These are phyloP conservation scores for Lycocorax pyrrhopterus DNA, from an alignment of 2,113 vertebrate genomes.

Conservation along the genomic window DNA sequence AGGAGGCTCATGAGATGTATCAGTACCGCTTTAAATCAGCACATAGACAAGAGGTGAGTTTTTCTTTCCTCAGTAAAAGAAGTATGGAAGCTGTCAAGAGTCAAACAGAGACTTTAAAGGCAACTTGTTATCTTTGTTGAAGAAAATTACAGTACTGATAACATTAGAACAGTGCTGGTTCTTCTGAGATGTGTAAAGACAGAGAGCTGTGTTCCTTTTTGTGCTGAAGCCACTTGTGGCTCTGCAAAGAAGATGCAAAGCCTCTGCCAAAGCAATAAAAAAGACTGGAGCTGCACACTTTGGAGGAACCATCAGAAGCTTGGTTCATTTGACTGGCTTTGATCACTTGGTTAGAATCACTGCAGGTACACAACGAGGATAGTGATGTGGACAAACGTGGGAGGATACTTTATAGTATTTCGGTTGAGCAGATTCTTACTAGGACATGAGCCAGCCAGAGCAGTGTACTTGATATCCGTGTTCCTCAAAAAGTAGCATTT, in stretches of 20 bases:
- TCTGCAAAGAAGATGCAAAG: background rate
- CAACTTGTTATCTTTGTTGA: background rate
- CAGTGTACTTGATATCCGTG: background rate
- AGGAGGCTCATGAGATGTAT: slow-evolving; percentile 33
- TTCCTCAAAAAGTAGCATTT: background rate
- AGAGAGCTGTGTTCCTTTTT: background rate
- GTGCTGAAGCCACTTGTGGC: background rate
- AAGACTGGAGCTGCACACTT: background rate
- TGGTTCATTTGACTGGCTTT: background rate
- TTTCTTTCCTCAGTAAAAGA: background rate
- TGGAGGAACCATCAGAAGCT: background rate
- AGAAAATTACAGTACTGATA: background rate
- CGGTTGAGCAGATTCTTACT: background rate
- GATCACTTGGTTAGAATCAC: background rate
- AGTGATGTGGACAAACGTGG: background rate
- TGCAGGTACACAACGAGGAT: accelerated
- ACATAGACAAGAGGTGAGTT: slow-evolving; percentile 16
- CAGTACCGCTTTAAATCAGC: slow-evolving; percentile 39
- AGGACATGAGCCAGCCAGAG: background rate
- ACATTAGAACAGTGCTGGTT: background rate
- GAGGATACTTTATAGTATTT: background rate
- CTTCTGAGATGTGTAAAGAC: background rate
- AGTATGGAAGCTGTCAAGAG: background rate
- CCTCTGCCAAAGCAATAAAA: background rate
- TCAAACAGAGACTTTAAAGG: background rate